phyloP scores from a whole-genome alignment of 2,113 vertebrate species.

The Apteryx owenii region DNA sequence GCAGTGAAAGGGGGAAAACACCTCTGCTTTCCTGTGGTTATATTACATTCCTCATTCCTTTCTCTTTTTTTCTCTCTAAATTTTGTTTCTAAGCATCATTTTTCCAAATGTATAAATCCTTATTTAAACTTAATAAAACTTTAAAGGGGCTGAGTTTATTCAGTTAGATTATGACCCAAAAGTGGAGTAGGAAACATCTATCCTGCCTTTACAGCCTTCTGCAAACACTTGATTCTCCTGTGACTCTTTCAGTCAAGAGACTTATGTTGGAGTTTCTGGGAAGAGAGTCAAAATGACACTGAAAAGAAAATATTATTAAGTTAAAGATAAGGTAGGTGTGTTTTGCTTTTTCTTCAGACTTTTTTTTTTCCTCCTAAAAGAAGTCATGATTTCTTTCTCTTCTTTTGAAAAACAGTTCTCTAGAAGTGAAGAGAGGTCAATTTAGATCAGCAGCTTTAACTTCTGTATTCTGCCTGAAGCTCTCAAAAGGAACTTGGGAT shows the following conservation, averaged over 20 bases:
- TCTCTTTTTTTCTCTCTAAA: neutral
- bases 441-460: neutral
- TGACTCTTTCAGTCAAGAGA: constrained; percentile 16
- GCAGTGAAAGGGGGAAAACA: constrained; percentile 18
- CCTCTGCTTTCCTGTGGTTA: constrained; percentile 50
- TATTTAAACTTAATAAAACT: constrained; percentile 36
- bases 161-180: neutral
- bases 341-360: neutral
- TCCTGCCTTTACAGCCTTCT: constrained; percentile 1
- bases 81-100: neutral
- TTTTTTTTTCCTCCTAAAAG: neutral
- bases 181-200: constrained; percentile 11
- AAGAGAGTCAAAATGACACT: constrained; percentile 43
- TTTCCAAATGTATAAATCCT: constrained; percentile 6
- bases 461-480: neutral
- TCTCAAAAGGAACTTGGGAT: neutral
- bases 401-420: neutral
- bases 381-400: neutral
- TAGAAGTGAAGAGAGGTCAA: neutral
- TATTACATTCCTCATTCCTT: neutral
- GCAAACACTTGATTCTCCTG: constrained; percentile 3
- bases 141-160: neutral
- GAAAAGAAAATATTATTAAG: neutral
- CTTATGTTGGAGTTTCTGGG: constrained; percentile 31
- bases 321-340: neutral